Conservation (phyloP, 2,113 vertebrate genomes). For the Dicerorhinus sumatrensis region DNA sequence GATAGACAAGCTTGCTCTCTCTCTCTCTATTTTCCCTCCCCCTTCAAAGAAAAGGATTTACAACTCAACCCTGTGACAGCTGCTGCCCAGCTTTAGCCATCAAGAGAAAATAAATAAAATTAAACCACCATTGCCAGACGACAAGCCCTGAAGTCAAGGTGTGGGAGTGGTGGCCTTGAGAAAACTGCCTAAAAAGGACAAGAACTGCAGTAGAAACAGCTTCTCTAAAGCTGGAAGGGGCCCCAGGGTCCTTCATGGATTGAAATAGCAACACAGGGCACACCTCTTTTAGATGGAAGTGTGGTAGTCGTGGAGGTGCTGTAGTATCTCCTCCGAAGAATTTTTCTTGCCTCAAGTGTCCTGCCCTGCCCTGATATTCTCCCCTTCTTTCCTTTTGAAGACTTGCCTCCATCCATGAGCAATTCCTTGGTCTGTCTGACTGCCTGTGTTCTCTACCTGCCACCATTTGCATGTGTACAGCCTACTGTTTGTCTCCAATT, state of each 20-base stretch:
- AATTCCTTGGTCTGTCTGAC: neutral
- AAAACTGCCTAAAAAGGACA: neutral
- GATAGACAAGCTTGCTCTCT: conserved; percentile 43
- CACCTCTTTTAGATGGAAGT: conserved; percentile 27
- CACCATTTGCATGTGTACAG: conserved; percentile 35
- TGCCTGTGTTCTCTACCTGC: conserved; percentile 19
- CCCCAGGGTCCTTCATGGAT: conserved; percentile 52
- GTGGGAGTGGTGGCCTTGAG: conserved; percentile 66
- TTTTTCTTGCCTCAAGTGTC: neutral
- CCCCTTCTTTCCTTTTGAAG: neutral
- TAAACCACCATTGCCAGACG: conserved; percentile 75
- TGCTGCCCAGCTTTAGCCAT: conserved; percentile 83
- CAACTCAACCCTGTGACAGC: conserved; percentile 86
- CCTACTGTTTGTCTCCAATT: neutral
- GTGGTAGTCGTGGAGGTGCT: neutral
- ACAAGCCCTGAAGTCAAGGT: conserved; percentile 78
- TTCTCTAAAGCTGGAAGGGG: conserved; percentile 52
- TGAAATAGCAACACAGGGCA: conserved; percentile 29
- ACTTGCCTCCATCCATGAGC: conserved; percentile 58
- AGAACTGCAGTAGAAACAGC: neutral
- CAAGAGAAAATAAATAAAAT: conserved; percentile 87
- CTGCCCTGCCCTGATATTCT: neutral
- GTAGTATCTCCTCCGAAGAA: conserved; percentile 23
- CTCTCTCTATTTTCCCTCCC: conserved; percentile 75
- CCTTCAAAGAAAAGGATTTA: conserved; percentile 86